phyloP scores from a whole-genome alignment of 2,888 invertebrate species.

The Hipparchia semele region DNA sequence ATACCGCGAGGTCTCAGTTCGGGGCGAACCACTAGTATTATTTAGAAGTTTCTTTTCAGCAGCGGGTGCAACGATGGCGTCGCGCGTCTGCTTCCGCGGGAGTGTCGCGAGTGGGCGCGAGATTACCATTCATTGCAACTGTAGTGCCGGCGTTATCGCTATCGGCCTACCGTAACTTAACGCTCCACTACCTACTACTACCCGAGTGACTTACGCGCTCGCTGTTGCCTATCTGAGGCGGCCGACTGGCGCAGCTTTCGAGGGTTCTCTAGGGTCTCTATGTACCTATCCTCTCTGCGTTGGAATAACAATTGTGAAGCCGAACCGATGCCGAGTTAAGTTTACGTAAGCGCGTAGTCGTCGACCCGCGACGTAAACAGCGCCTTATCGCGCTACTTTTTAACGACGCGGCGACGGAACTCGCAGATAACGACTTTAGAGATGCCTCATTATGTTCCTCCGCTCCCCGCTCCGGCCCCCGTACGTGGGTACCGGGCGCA shows the following conservation, averaged over 20 bases:
- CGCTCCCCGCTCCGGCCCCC: too few relatives aligned
- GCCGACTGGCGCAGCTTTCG: background rate
- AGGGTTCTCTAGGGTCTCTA: background rate
- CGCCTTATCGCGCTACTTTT: background rate
- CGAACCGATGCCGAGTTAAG: background rate
- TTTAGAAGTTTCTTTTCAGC: too few relatives aligned
- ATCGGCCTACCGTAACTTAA: background rate
- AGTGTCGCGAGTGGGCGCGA: background rate
- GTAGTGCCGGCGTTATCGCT: background rate
- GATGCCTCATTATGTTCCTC: background rate
- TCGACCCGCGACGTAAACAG: background rate
- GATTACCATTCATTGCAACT: background rate
- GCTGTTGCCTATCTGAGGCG: background rate
- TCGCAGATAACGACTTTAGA: background rate
- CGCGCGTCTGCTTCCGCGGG: background rate
- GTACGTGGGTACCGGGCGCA: background rate
- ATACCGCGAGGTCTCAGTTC: too few relatives aligned
- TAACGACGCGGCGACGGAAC: conserved; percentile 6
- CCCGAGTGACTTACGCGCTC: background rate
- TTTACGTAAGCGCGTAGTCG: conserved; percentile 2
- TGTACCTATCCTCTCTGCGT: background rate
- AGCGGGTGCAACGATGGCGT: background rate
- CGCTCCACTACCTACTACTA: background rate
- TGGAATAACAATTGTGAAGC: background rate
- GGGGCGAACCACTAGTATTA: too few relatives aligned